Evolutionary conservation across 2,888 invertebrate genomes (phyloP).

Genomic region (Agrotis clavis): DNA sequence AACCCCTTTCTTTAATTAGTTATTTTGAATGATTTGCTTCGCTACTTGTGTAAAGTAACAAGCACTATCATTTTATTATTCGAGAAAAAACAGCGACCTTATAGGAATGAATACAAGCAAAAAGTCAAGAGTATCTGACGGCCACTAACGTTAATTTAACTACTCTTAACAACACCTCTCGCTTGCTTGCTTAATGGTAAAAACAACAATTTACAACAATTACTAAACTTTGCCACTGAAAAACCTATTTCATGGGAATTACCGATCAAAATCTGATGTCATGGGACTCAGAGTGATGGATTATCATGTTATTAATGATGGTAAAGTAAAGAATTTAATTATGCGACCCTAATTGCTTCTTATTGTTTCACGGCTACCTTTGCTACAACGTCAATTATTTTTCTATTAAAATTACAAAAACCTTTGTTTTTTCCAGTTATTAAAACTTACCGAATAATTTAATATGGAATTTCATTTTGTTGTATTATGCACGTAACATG

Average conservation of each 20-base stretch:
- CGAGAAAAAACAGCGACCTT: conserved; percentile 15
- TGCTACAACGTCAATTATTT: conserved; percentile 5
- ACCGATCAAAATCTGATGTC: conserved; percentile 24
- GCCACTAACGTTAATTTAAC: conserved; percentile 47
- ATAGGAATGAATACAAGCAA: conserved; percentile 40
- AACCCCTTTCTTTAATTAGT: not conserved
- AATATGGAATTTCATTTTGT: conserved; percentile 84
- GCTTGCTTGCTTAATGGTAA: conserved; percentile 30
- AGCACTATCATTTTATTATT: conserved; percentile 8
- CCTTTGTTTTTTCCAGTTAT: not conserved
- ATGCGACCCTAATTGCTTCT: conserved; percentile 28
- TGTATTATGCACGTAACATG: conserved; percentile 69
- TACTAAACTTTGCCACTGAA: conserved; percentile 17
- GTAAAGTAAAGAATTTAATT: conserved; percentile 23
- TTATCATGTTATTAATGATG: conserved; percentile 18
- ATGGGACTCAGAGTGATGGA: conserved; percentile 6
- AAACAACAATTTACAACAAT: conserved; percentile 35
- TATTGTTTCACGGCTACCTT: conserved; percentile 47
- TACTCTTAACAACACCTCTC: conserved; percentile 54
- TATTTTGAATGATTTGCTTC: not conserved
- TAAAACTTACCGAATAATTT: conserved; percentile 83
- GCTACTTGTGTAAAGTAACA: not conserved
- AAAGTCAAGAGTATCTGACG: conserved; percentile 47
- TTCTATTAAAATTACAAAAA: not conserved
- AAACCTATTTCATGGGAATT: conserved; percentile 12